Conservation (phyloP, 1,140 invertebrate species). For the Metopolophium dirhodum region DNA sequence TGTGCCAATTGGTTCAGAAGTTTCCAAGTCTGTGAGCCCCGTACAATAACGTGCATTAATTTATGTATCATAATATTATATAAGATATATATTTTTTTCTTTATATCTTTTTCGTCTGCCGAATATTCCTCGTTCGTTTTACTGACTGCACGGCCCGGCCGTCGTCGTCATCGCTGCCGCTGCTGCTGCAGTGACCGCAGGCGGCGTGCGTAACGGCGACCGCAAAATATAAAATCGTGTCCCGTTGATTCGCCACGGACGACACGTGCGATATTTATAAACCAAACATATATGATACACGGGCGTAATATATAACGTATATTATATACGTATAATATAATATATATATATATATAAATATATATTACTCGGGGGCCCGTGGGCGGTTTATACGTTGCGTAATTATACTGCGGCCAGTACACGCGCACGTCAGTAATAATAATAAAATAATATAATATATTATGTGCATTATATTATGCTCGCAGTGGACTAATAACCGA, state of each 20-base stretch:
- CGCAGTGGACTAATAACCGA: background rate
- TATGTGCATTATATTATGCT: background rate
- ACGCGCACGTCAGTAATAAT: background rate
- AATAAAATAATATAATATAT: constrained; percentile 29
- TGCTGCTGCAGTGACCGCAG: no score
- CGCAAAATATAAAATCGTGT: background rate
- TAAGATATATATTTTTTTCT: background rate
- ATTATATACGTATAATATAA: background rate
- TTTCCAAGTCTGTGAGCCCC: background rate
- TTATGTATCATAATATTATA: background rate
- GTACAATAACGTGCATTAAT: background rate
- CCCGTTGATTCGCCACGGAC: constrained; percentile 24
- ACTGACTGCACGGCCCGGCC: no score
- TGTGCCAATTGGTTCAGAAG: background rate
- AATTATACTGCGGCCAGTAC: background rate
- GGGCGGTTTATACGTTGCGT: constrained; percentile 20
- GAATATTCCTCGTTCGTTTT: background rate
- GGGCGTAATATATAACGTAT: background rate
- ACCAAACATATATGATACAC: constrained; percentile 11
- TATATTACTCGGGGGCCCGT: background rate
- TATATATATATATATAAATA: no score
- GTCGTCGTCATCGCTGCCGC: background rate
- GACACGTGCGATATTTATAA: constrained; percentile 21
- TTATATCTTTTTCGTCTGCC: background rate
- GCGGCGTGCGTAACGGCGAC: background rate